phyloP scores from a whole-genome alignment of 2,113 vertebrate genomes.

The Vulpes vulpes region DNA sequence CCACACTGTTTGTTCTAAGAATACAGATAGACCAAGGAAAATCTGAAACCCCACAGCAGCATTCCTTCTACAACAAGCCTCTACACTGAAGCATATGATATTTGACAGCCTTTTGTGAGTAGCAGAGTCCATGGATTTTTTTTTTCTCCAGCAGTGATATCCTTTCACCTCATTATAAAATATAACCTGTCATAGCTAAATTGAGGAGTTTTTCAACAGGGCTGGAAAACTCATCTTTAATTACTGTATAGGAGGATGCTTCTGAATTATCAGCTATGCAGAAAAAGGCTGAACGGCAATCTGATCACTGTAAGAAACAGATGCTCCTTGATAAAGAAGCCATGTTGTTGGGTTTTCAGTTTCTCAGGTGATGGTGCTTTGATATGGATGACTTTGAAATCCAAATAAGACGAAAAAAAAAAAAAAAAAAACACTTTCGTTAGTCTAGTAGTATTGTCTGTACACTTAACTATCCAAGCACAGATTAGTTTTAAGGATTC shows the following conservation, averaged over 20 bases:
- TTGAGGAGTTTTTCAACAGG: constrained; percentile 82
- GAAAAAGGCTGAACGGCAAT: constrained; percentile 66
- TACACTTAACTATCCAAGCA: neutral
- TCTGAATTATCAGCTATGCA: constrained; percentile 77
- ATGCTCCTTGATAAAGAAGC: constrained; percentile 76
- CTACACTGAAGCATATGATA: constrained; percentile 76
- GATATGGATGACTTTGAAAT: constrained; percentile 72
- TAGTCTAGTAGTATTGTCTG: neutral
- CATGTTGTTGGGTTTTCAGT: constrained; percentile 65
- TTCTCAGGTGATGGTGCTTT: constrained; percentile 73
- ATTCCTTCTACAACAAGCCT: constrained; percentile 77
- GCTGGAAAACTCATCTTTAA: constrained; percentile 84
- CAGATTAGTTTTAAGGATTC: constrained; percentile 27
- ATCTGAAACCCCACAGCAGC: constrained; percentile 74
- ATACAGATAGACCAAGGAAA: constrained; percentile 77
- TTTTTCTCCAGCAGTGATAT: constrained; percentile 81
- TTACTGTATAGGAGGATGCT: constrained; percentile 81
- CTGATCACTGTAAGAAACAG: constrained; percentile 74
- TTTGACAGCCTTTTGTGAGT: constrained; percentile 85
- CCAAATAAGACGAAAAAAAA: neutral
- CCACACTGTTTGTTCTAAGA: constrained; percentile 75
- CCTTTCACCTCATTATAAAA: constrained; percentile 87
- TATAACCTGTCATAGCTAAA: constrained; percentile 85
- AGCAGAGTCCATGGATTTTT: constrained; percentile 72
- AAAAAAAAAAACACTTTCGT: neutral